Evolutionary conservation across 1,140 invertebrate species (phyloP), one percentile per base, ranked within the genome.

Genomic region (Macrobrachium rosenbergii): DNA sequence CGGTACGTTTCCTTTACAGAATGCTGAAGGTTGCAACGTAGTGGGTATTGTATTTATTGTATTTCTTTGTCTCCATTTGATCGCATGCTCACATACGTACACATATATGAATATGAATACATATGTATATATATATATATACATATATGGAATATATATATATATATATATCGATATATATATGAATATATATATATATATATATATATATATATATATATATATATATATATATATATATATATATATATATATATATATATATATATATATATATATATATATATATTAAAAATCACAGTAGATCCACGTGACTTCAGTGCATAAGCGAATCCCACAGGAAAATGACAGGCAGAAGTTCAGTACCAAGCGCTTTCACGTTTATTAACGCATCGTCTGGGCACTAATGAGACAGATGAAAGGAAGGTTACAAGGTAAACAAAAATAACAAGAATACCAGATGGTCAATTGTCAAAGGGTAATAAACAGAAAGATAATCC

Each of bases 161-260:
- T 69, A 19, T 69, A 69, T 69, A 23, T 69, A 69, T 69, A 23
- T 69, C 17, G 17, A 23, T 69, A 23, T 69, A 23, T 69, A 69
- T 69, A 69, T 69, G 21, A 19, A 69, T 23, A 23, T 69, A 23
- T 69, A 23, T 69, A 69, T 69, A 69, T 69, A 69, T 69, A 69
- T 69, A 23, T 69, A 16, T 69, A 69, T 69, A 23, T 23, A 69
- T 69, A 69, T 69, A 69, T 69, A 23, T 23, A 69, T 69, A 23
- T 69, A 69, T 69, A 23, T 23, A 69, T 72, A 72, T 72, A 28
- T 23, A 72, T 72, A 28, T 23, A 72, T 72, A 72, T 72, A 72
- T 28, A 72, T 28, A 72, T 16, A 72, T 28, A 72, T 16, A 72
- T 72, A 17, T 10, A 28, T 28, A 72, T 28, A 72, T 16, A 72